Evolutionary conservation across 1,140 invertebrate genomes (phyloP), one percentile per base, ranked within the genome.

Genomic region (Sinonovacula constricta): DNA sequence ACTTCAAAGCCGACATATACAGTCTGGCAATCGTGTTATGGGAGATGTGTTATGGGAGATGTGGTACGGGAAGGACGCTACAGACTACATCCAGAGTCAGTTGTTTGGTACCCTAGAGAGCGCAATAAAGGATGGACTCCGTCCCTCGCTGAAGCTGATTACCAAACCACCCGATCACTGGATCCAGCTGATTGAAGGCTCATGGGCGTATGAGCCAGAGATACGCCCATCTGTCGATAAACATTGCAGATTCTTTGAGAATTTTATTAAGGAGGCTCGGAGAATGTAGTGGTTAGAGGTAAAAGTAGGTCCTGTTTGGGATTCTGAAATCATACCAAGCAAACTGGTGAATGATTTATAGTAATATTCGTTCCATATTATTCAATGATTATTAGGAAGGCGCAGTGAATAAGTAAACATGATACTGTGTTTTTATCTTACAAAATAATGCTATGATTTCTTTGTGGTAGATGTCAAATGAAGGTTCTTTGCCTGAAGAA

Each of bases 11-110:
- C 0, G 83, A 84, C 33, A 81, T 84, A 36, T 84, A 81, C 53
- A 84, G 87, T 69, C 30, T 88, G 24, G 85, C 65, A 5, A 83
- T 87, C 28, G 84, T n/a, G n/a, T n/a, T n/a, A n/a, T n/a, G n/a
- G n/a, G n/a, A n/a, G n/a, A n/a, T n/a, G n/a, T 88, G 15, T 30
- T 87, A 24, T 88, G 87, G 87, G 87, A 88, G 74, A 83, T 88
- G 77, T 88, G 87, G 87, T 88, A 87, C 53, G 87, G 86, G 2
- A 67, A 75, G 14, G 87, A 87, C 67, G 83, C 82, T 2, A 84
- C 83, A 24, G 83, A 83, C 53, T 80, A 85, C 39, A 85, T 85
- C 12, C 31, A 68, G 22, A 57, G 63, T 15, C 66, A 81, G 49
- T 26, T 85, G 26, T 66, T 80, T 15, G 54, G 45, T 24, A 59